phyloP scores from a whole-genome alignment of 2,113 vertebrate species.

The Heterocephalus glaber region DNA sequence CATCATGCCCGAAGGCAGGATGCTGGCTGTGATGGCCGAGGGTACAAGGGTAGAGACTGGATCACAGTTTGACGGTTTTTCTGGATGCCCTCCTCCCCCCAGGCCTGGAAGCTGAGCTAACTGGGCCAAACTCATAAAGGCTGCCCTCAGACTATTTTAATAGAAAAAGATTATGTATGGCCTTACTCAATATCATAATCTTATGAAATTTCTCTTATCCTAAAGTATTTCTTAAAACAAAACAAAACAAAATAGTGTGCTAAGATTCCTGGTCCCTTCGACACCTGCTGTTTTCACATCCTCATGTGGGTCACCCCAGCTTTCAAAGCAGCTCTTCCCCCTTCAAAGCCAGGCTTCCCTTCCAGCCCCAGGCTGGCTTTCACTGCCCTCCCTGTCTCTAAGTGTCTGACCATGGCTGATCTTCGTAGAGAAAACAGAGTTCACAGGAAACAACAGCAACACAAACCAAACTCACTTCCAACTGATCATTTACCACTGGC shows the following conservation, averaged over 20 bases:
- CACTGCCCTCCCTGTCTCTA: neutral
- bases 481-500: neutral
- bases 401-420: neutral
- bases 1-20: neutral
- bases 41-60: neutral
- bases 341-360: neutral
- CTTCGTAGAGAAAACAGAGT: neutral
- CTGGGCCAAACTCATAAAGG: neutral
- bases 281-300: neutral
- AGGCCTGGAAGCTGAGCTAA: neutral
- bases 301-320: fast-evolving
- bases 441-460: neutral
- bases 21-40: neutral
- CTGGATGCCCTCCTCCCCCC: neutral
- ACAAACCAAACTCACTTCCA: neutral
- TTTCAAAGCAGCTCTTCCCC: neutral
- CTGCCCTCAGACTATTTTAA: neutral
- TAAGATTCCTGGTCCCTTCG: neutral
- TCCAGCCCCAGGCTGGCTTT: neutral
- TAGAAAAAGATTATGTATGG: neutral
- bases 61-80: neutral
- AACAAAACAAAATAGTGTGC: neutral
- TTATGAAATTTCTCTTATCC: neutral
- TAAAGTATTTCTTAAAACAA: neutral
- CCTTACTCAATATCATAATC: neutral